Conservation (phyloP, 2,113 vertebrate genomes). For the Casuarius casuarius region DNA sequence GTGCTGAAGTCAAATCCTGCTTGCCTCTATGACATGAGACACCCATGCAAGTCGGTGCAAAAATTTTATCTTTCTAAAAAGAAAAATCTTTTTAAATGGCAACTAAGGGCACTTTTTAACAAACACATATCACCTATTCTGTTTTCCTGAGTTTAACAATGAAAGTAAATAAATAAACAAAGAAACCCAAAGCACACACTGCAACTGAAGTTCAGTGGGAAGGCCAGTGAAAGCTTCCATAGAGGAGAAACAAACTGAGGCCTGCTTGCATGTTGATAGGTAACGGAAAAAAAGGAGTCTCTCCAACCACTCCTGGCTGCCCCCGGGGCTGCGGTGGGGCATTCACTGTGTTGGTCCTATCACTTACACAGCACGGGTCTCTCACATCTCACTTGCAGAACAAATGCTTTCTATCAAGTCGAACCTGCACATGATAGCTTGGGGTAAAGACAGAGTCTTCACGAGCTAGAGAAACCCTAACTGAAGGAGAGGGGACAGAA, state of each 20-base stretch:
- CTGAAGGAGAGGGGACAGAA: background rate
- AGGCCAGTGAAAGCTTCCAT: background rate
- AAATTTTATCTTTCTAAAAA: background rate
- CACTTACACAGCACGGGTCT: accelerated
- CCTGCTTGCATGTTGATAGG: background rate
- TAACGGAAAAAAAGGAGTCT: background rate
- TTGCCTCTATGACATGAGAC: background rate
- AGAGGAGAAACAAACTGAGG: background rate
- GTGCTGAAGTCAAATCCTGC: background rate
- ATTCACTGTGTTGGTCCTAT: background rate
- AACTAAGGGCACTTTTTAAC: background rate
- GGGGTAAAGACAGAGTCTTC: background rate
- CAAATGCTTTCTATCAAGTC: background rate
- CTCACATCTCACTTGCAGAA: background rate
- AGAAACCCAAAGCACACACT: background rate
- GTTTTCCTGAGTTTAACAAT: background rate
- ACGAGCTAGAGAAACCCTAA: background rate
- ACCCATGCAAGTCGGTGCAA: accelerated
- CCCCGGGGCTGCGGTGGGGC: background rate
- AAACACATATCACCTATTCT: background rate
- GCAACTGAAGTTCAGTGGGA: background rate
- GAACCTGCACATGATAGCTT: accelerated
- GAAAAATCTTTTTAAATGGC: background rate
- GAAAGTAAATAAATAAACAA: background rate
- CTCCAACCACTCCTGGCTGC: background rate